Percentiles rank a stretch among this genome's conserved stretches.
These are phyloP conservation scores for Myotis planiceps DNA, from an alignment of 2,797 vertebrate species.

Conservation along the genomic window DNA sequence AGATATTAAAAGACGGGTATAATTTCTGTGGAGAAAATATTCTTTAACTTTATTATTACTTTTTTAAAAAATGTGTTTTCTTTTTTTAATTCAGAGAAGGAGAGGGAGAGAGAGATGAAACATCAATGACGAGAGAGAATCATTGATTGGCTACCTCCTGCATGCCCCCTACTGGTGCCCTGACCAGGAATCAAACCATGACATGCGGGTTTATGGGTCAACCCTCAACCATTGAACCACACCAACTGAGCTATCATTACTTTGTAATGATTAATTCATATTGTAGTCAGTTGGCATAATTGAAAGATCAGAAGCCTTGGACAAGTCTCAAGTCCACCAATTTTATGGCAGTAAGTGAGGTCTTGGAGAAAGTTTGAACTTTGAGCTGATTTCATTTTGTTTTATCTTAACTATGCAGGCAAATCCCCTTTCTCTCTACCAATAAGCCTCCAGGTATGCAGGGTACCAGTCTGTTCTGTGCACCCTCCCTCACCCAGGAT, in stretches of 20 bases:
- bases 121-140: no score
- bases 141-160: no score
- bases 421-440: background rate
- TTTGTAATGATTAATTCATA: background rate
- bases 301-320: background rate
- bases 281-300: background rate
- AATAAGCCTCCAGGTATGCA: background rate
- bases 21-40: background rate
- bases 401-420: background rate
- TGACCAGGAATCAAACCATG: no score
- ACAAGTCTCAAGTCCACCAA: background rate
- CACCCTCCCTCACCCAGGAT: rapidly evolving
- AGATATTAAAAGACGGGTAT: background rate
- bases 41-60: background rate
- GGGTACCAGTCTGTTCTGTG: background rate
- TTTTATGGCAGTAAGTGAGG: background rate
- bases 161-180: no score
- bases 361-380: background rate
- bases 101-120: no score
- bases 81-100: no score
- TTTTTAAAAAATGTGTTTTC: background rate
- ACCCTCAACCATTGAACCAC: no score
- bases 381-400: background rate
- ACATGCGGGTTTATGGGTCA: no score
- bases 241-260: background rate